Evolutionary conservation across 2,113 vertebrate species (phyloP), one percentile per base, ranked within the genome.

Genomic region (Vireo altiloquus): DNA sequence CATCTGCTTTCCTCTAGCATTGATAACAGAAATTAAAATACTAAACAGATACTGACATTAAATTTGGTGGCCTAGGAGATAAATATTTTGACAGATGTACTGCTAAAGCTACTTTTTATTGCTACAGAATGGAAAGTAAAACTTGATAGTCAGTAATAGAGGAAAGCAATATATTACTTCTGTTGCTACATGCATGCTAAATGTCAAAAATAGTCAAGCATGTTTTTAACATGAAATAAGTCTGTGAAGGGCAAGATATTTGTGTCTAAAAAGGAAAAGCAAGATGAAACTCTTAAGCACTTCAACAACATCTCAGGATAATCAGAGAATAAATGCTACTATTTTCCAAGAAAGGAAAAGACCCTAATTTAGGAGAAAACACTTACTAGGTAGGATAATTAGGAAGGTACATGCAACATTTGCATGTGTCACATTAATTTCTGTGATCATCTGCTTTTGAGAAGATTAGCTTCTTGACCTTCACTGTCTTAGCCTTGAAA

Each of bases 51-150:
- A 75, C 22, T 77, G 22, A 54, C 35, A 86, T 59, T 50, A 77
- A 77, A 72, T 86, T 80, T 80, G 79, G 79, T 78, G 64, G 40
- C n/a, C 60, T 75, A 70, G n/a, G 37, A 90, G 30, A 24, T 78
- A 96, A 93, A 86, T 88, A 88, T 89, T 95, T 92, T 95, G 82
- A 86, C 60, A 92, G 75, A 70, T 70, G 44, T 66, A 70, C 40
- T 83, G 35, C 33, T 82, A 86, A 82, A 88, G 35, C 42, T 76
- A 54, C 42, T 56, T 77, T 77, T 88, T 50, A 60, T 50, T 88
- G 44, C 30, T 71, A 75, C 17, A 65, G 70, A 91, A 92, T 80
- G 9, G 50, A 78, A 94, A 86, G 31, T n/a, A 82, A 90, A 92
- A 70, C 33, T 78, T 86, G 71, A 75, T 61, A 75, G 52, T 86